These are phyloP conservation scores for Plutomurus gul DNA, from an alignment of 1,140 invertebrate species.

Conservation along the genomic window DNA sequence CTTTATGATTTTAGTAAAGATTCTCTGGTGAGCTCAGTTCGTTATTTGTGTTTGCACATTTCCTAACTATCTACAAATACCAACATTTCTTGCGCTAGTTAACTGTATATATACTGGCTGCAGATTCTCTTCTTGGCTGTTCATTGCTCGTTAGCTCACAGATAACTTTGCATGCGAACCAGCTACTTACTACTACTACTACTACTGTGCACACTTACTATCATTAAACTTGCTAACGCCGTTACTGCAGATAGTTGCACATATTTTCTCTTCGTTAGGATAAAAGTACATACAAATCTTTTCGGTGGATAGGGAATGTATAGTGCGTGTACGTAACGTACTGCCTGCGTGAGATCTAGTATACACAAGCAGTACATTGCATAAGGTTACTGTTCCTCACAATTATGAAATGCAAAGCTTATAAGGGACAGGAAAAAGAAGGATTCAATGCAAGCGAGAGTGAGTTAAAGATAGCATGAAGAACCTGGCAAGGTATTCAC, in stretches of 20 bases:
- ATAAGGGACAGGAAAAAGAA: neutral
- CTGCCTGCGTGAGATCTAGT: too few relatives aligned
- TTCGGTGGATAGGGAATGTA: too few relatives aligned
- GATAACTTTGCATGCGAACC: neutral
- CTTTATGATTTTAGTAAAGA: neutral
- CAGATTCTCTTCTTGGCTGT: neutral
- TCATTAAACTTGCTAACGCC: neutral
- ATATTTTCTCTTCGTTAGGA: too few relatives aligned
- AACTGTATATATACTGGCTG: too few relatives aligned
- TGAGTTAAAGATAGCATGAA: conserved; percentile 12
- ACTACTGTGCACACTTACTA: neutral
- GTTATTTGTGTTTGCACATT: neutral
- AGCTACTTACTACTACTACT: neutral
- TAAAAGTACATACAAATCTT: too few relatives aligned
- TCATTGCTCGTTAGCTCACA: neutral
- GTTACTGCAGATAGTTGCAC: too few relatives aligned
- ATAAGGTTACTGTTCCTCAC: too few relatives aligned
- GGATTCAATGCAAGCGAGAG: neutral
- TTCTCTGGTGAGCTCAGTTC: neutral
- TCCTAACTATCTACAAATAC: conserved; percentile 24
- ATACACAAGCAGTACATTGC: too few relatives aligned
- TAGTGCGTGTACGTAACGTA: too few relatives aligned
- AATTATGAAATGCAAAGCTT: neutral
- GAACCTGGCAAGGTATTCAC: conserved; percentile 3
- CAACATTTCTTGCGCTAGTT: conserved; percentile 18